Base-by-base conservation (phyloP, 2,888 invertebrate species). In the Caenorhabditis auriculariae region DNA sequence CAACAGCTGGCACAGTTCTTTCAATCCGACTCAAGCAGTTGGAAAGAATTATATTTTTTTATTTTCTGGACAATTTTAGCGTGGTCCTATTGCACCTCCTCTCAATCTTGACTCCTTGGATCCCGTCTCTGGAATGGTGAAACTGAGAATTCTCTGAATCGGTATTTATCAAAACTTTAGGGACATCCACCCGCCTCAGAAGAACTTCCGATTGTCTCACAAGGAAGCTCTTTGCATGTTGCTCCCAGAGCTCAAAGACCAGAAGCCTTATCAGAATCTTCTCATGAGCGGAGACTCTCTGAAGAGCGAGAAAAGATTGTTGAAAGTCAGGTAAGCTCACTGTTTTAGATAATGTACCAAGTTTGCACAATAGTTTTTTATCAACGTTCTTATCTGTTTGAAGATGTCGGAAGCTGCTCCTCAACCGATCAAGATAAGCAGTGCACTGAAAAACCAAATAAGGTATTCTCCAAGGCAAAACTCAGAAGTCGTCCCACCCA, bases 1-100 rank as follows among this genome's bases (percentile, higher is more conserved):
- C 17, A 54, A 47, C 53, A 63, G 54, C 26, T 72, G 69, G 67
- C 63, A 63, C 23, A 63, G 58, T 29, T 54, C 63, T 0, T 63
- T 63, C 32, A 58, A 54, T n/a, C 57, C 62, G 51, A 46, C 19
- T 44, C 53, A 52, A 29, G 52, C 54, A n/a, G 54, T 60, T 42
- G 3, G 6, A 28, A 19, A 26, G 12, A 7, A 5, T 4, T 27
- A 3, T n/a, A 27, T 15, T 26, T 4, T 15, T 5, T 7, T 4
- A 6, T 3, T 28, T 15, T 26, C 43, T 7, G 12, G 6, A 26
- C 6, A 26, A 5, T 3, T 52, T 7, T 39, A 60, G 59, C 54
- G 55, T 48, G 38, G 52, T 5, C 52, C 54, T 28, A 45, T 43
- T 1, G 48, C 60, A 48, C 48, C 50, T 9, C 53, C 19, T 21